phyloP scores from a whole-genome alignment of 53 echinoderm and acorn worm species.

The Holothuria leucospilota region DNA sequence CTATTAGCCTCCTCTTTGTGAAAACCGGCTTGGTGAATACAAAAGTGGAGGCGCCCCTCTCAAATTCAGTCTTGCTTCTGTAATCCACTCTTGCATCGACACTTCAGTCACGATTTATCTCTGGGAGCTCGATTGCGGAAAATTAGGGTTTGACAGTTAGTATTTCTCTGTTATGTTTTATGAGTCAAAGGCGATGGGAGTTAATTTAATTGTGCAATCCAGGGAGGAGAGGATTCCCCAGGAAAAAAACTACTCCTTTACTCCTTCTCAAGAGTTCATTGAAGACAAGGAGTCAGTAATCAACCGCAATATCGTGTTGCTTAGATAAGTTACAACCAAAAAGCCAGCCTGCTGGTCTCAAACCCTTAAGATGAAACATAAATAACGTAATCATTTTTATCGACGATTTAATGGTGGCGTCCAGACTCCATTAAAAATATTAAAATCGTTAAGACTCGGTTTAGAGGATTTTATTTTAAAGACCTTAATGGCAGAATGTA shows the following conservation, averaged over 20 bases:
- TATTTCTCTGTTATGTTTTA: slow-evolving; percentile 20
- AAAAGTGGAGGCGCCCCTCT: slow-evolving; percentile 15
- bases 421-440: too few species aligned
- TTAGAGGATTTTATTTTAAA: too few species aligned
- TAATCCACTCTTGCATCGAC: background rate
- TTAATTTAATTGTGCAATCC: slow-evolving; percentile 37
- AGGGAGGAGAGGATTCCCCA: background rate
- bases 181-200: slow-evolving; percentile 13
- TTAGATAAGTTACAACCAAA: too few species aligned
- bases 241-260: background rate
- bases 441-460: too few species aligned
- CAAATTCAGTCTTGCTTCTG: too few species aligned
- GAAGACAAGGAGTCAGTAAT: background rate
- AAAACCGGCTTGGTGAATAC: background rate
- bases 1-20: too few species aligned
- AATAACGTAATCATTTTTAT: too few species aligned
- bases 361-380: too few species aligned
- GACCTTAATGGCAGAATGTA: too few species aligned
- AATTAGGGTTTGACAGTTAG: slow-evolving; percentile 28
- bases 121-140: slow-evolving; percentile 22
- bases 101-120: slow-evolving; percentile 7
- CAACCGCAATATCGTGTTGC: too few species aligned
- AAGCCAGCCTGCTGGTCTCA: too few species aligned
- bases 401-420: too few species aligned
- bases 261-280: background rate